These are phyloP conservation scores for Drosophila parabipectinata DNA, from an alignment of 1,140 invertebrate species.

Conservation along the genomic window DNA sequence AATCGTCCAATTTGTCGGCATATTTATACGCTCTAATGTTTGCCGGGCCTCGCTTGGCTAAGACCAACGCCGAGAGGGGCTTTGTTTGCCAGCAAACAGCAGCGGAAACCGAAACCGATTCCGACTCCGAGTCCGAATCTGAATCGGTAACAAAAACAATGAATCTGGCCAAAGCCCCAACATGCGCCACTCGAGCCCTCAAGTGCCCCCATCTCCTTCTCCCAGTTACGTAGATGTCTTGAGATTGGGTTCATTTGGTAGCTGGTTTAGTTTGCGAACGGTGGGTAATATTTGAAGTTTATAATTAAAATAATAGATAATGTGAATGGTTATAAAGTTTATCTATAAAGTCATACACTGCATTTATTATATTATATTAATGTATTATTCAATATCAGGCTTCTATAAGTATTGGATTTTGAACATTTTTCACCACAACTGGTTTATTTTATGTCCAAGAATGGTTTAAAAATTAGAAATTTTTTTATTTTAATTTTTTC, in stretches of 20 bases:
- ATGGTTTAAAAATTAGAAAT: background rate
- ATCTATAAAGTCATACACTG: too few relatives aligned
- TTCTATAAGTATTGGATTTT: too few relatives aligned
- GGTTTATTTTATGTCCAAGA: too few relatives aligned
- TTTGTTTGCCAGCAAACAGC: constrained; percentile 71
- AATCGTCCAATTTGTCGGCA: constrained; percentile 79
- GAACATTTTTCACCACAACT: too few relatives aligned
- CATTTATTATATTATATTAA: too few relatives aligned
- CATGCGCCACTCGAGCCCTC: constrained; percentile 73
- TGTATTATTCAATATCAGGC: too few relatives aligned
- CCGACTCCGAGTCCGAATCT: constrained; percentile 4
- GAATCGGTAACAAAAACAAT: constrained; percentile 51
- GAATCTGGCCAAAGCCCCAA: constrained; percentile 58
- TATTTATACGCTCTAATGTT: constrained; percentile 80
- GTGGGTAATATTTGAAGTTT: constrained; percentile 1
- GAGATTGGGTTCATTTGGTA: constrained; percentile 43
- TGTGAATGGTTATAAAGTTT: background rate
- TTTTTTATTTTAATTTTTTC: background rate
- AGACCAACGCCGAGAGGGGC: constrained; percentile 65
- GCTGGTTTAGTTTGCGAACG: constrained; percentile 51
- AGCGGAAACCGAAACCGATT: constrained; percentile 27
- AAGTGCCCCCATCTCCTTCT: constrained; percentile 58
- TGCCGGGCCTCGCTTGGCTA: constrained; percentile 42
- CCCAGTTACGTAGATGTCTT: background rate
- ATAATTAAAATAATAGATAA: background rate